Evolutionary conservation across 1,140 invertebrate species (phyloP).

Genomic region (Cryptotermes secundus): DNA sequence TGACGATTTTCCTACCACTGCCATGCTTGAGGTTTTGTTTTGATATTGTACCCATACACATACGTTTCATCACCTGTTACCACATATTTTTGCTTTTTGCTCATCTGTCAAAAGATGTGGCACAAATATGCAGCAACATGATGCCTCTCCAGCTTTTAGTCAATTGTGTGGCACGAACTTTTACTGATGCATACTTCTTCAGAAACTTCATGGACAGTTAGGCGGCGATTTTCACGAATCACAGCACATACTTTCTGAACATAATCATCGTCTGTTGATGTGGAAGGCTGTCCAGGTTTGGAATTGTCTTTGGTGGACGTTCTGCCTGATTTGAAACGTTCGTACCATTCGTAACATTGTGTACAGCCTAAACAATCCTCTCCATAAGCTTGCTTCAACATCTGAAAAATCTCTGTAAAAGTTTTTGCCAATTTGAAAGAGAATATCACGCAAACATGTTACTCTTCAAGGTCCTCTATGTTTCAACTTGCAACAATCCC

Average conservation of each 20-base stretch:
- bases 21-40: not conserved
- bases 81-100: not conserved
- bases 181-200: not conserved
- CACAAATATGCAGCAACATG: not conserved
- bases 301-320: not conserved
- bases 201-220: not conserved
- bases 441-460: not conserved
- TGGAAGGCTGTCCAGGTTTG: not conserved
- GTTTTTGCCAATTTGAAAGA: not conserved
- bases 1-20: not conserved
- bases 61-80: slow-evolving; percentile 8
- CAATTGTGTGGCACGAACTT: not conserved
- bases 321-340: not conserved
- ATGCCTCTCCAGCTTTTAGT: not conserved
- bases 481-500: too few relatives aligned
- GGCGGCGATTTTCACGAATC: slow-evolving; percentile 1
- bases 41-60: not conserved
- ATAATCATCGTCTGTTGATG: not conserved
- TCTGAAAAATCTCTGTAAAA: not conserved
- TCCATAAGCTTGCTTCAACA: not conserved
- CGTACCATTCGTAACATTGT: not conserved
- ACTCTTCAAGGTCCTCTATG: too few relatives aligned
- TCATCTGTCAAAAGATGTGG: not conserved
- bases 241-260: not conserved
- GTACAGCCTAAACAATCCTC: not conserved